Evolutionary conservation across 2,113 vertebrate species (phyloP).

Genomic region (Gallinago media): DNA sequence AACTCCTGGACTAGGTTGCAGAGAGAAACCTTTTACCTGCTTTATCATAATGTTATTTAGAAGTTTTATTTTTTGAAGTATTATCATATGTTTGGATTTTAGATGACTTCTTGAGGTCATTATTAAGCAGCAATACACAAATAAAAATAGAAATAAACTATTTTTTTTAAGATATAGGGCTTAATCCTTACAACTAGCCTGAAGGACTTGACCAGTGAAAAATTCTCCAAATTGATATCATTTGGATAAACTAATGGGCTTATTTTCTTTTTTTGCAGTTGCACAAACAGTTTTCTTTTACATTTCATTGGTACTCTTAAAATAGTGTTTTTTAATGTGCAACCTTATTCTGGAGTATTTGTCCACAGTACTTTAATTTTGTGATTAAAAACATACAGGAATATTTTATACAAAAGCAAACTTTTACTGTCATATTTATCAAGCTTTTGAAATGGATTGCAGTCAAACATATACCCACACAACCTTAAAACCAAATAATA

Average conservation of each 20-base stretch:
- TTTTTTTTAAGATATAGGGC: rapidly evolving
- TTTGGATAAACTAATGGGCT: neutral
- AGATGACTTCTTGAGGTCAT: neutral
- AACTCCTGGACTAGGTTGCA: neutral
- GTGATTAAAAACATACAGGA: slow-evolving; percentile 48
- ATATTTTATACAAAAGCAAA: slow-evolving; percentile 46
- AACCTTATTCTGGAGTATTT: neutral
- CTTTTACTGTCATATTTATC: slow-evolving; percentile 47
- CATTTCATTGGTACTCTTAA: neutral
- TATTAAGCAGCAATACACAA: neutral
- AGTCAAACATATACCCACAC: slow-evolving; percentile 27
- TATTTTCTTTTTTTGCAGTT: neutral
- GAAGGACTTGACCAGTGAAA: neutral
- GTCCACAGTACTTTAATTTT: slow-evolving; percentile 33
- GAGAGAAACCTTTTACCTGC: neutral
- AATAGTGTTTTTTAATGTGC: neutral
- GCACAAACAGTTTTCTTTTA: neutral
- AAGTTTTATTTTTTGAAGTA: neutral
- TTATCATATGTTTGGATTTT: neutral
- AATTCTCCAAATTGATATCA: neutral
- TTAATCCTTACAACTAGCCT: neutral
- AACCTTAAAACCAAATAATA: slow-evolving; percentile 55
- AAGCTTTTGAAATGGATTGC: slow-evolving; percentile 38
- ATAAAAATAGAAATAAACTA: neutral
- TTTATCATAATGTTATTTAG: neutral